These are phyloP conservation scores for Schizopygopsis pylzovi DNA, from an alignment of 2,797 vertebrate species.

Conservation along the genomic window DNA sequence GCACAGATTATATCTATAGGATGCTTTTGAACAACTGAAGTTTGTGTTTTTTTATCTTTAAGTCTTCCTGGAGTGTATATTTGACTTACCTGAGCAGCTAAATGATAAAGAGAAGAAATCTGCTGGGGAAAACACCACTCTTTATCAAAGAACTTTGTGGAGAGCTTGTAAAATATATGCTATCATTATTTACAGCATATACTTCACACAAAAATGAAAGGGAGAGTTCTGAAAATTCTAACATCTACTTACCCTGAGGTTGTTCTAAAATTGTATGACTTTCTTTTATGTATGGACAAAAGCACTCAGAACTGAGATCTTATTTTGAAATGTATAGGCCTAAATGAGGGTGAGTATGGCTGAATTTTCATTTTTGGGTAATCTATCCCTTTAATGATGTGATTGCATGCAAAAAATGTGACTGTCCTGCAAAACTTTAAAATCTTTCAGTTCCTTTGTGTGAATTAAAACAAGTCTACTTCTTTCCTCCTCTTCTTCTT, in stretches of 20 bases:
- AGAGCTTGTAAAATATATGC: neutral
- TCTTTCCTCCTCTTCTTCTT: neutral
- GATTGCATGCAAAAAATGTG: neutral
- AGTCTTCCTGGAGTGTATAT: neutral
- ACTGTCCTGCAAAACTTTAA: neutral
- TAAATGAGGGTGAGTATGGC: neutral
- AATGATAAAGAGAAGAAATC: neutral
- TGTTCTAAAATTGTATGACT: neutral
- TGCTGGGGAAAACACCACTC: neutral
- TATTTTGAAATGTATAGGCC: neutral
- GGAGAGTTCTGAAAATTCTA: neutral
- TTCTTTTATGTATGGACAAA: neutral
- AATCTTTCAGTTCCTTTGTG: neutral
- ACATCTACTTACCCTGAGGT: neutral
- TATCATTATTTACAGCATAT: neutral
- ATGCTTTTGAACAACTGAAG: neutral
- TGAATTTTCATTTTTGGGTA: accelerated
- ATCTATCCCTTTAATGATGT: neutral
- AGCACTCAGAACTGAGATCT: neutral
- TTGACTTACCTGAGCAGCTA: neutral
- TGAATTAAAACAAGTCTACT: neutral
- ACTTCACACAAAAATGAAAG: neutral
- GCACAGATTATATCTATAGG: too few relatives aligned
- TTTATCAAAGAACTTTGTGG: neutral
- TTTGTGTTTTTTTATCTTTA: neutral